A percentile compares a stretch with the other conserved stretches of the same genome.
Conservation (phyloP, 2,888 invertebrate genomes). For the Sarcophaga rosellei region DNA sequence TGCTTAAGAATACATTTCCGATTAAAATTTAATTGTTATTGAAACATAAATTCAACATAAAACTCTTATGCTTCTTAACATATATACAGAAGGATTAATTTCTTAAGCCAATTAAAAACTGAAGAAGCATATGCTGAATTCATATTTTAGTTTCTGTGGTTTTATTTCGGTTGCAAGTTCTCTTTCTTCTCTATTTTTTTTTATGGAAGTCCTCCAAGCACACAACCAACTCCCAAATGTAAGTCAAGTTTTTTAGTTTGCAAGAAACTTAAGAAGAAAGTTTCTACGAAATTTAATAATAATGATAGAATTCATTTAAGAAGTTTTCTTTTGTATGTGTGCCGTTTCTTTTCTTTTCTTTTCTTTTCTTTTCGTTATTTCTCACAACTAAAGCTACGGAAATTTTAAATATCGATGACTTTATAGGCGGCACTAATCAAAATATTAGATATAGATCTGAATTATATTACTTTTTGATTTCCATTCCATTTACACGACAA, state of each 20-base stretch:
- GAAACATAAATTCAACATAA: slow-evolving; percentile 7
- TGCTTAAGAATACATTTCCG: neutral
- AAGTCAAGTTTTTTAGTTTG: slow-evolving; percentile 26
- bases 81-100: slow-evolving; percentile 14
- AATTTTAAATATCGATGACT: neutral
- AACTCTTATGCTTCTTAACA: neutral
- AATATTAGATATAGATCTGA: no score
- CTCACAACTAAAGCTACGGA: neutral
- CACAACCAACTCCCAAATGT: slow-evolving; percentile 35
- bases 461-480: no score
- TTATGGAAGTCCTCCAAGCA: slow-evolving; percentile 20
- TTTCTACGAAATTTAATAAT: slow-evolving; percentile 54
- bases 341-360: neutral
- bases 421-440: neutral
- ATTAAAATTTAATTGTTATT: slow-evolving; percentile 28
- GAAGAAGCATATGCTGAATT: slow-evolving; percentile 33
- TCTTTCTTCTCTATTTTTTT: neutral
- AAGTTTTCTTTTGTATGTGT: slow-evolving; percentile 9
- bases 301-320: slow-evolving; percentile 54
- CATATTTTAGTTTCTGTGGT: slow-evolving; percentile 11
- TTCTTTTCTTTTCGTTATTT: neutral
- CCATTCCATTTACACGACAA: no score
- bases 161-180: neutral
- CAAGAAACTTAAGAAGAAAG: slow-evolving; percentile 9
- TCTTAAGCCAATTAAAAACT: slow-evolving; percentile 42